Percentiles rank a stretch among this genome's conserved stretches.
Evolutionary conservation across 2,797 vertebrate species (phyloP).

Genomic region (Onychomys torridus): DNA sequence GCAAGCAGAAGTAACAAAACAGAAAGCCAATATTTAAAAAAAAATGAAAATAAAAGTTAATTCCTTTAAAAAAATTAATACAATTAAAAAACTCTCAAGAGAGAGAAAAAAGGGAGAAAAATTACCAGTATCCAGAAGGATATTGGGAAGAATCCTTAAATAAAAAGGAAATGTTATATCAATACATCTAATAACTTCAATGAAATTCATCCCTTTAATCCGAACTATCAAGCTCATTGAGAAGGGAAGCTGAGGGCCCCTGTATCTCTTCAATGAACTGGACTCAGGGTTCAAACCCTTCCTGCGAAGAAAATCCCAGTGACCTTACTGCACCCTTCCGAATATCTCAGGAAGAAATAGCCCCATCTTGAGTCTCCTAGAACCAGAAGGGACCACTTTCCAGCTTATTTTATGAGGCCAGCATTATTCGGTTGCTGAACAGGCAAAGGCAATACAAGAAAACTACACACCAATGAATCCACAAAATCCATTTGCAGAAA

Average conservation of each 20-base stretch:
- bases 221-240: conserved; percentile 15
- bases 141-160: not conserved
- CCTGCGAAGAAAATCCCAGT: conserved; percentile 10
- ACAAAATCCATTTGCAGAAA: conserved; percentile 24
- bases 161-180: conserved; percentile 42
- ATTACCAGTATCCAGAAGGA: not conserved
- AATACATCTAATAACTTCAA: conserved; percentile 46
- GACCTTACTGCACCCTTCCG: not conserved
- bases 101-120: not conserved
- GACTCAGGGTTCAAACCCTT: conserved; percentile 8
- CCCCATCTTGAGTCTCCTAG: conserved; percentile 17
- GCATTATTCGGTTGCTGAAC: not conserved
- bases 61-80: conserved; percentile 38
- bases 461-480: not conserved
- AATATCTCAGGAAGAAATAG: conserved; percentile 49
- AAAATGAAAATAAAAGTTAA: conserved; percentile 55
- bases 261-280: conserved; percentile 4
- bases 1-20: conserved; percentile 19
- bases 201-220: conserved; percentile 30
- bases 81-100: conserved; percentile 34
- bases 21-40: not conserved
- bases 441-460: not conserved
- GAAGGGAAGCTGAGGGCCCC: not conserved
- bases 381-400: not conserved
- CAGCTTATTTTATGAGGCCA: conserved; percentile 1